Conservation (phyloP, 2,888 invertebrate species). For the Eudasyphora cyanicolor region DNA sequence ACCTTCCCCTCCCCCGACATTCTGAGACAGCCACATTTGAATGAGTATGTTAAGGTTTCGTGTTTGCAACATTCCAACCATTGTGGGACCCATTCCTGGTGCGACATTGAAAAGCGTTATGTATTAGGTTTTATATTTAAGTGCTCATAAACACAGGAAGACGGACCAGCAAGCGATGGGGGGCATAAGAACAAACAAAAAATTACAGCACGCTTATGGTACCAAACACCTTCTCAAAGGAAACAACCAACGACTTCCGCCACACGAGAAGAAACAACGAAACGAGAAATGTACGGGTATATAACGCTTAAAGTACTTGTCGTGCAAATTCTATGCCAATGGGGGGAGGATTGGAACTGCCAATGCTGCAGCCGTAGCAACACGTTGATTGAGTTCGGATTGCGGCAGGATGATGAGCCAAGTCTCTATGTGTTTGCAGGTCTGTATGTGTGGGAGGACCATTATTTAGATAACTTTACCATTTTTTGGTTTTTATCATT, state of each 20-base stretch:
- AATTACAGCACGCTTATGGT: slow-evolving; percentile 7
- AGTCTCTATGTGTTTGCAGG: slow-evolving; percentile 1
- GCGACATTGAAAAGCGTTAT: neutral
- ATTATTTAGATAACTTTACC: slow-evolving; percentile 31
- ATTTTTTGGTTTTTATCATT: slow-evolving; percentile 14
- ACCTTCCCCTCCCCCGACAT: neutral
- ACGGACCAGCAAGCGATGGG: neutral
- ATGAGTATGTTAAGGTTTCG: slow-evolving; percentile 26
- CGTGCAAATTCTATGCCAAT: neutral
- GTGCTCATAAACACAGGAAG: neutral
- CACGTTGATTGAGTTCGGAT: slow-evolving; percentile 55
- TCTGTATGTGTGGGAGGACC: neutral
- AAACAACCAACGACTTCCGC: slow-evolving; percentile 25
- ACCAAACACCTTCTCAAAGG: slow-evolving; percentile 3
- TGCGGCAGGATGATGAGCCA: neutral
- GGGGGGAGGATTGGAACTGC: slow-evolving; percentile 14
- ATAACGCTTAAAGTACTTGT: neutral
- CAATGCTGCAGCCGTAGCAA: slow-evolving; percentile 26
- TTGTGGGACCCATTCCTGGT: neutral
- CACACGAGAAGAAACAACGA: slow-evolving; percentile 14
- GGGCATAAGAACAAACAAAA: neutral
- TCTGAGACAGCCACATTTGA: neutral
- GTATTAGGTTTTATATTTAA: neutral
- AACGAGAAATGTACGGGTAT: slow-evolving; percentile 1
- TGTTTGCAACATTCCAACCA: slow-evolving; percentile 53